These are phyloP conservation scores for Parasteatoda lunata DNA, from an alignment of 2,888 invertebrate genomes.

Conservation along the genomic window DNA sequence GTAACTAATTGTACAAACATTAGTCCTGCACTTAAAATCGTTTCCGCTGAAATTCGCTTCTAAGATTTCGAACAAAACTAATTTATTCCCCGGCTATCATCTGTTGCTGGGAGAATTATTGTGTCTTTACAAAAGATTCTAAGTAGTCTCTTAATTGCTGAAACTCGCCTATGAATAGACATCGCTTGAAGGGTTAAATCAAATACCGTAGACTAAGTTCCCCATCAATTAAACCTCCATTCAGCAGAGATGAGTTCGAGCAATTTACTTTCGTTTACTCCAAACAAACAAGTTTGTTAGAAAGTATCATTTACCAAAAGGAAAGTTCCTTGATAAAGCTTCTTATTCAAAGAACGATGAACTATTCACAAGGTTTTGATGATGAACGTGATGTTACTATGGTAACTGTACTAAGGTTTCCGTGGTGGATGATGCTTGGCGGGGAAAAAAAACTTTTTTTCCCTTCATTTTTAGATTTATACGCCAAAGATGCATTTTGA, in stretches of 20 bases:
- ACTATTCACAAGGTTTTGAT: conserved; percentile 42
- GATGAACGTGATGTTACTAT: conserved; percentile 46
- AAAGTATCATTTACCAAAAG: conserved; percentile 30
- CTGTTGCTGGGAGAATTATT: background rate
- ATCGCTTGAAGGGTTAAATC: background rate
- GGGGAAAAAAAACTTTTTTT: conserved; percentile 27
- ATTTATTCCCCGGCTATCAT: background rate
- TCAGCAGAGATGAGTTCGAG: background rate
- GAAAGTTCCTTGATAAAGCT: conserved; percentile 16
- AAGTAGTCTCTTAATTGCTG: background rate
- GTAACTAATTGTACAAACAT: no score
- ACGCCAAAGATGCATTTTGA: background rate
- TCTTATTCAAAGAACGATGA: conserved; percentile 18
- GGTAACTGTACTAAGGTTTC: conserved; percentile 43
- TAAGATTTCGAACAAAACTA: background rate
- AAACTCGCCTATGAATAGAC: background rate
- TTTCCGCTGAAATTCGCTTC: background rate
- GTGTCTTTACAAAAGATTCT: background rate
- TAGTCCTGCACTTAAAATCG: background rate
- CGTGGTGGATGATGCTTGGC: conserved; percentile 10
- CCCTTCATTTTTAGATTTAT: background rate
- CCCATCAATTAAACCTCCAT: conserved; percentile 23
- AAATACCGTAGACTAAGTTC: conserved; percentile 10
- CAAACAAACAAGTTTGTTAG: conserved; percentile 13
- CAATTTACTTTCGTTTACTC: conserved; percentile 32